These are phyloP conservation scores for Haliclystus octoradiatus DNA, from an alignment of 30 jellyfish, hydroid and myxozoan genomes.

Conservation along the genomic window DNA sequence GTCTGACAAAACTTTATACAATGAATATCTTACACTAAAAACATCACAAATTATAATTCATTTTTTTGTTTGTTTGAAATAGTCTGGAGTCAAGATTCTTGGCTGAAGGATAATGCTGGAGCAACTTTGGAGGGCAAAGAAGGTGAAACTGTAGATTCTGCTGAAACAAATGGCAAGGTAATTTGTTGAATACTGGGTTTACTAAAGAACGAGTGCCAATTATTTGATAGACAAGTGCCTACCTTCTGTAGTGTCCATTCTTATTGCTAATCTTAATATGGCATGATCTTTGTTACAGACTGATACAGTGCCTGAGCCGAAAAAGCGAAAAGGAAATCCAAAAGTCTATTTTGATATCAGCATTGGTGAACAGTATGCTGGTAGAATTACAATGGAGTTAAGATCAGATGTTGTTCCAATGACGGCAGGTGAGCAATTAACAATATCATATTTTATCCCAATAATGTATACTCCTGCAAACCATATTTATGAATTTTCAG, in stretches of 20 bases:
- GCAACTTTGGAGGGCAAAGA: constrained; percentile 20
- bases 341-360: constrained; percentile 75
- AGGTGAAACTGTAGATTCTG: constrained; percentile 22
- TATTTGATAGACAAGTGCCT: no score
- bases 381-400: constrained; percentile 74
- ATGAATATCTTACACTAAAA: no score
- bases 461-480: no score
- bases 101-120: constrained; percentile 67
- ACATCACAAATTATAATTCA: no score
- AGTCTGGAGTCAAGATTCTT: constrained; percentile 87
- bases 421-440: constrained; percentile 93
- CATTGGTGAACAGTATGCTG: constrained; percentile 92
- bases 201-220: no score
- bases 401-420: constrained; percentile 96
- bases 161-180: constrained; percentile 2
- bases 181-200: no score
- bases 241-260: neutral
- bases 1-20: no score
- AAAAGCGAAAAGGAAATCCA: constrained; percentile 64
- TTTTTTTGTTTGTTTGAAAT: neutral
- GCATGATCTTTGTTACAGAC: no score
- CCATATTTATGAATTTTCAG: no score
- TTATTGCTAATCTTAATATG: no score
- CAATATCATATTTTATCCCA: no score
- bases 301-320: no score